A percentile compares a stretch with the other conserved stretches of the same genome.
phyloP scores from a whole-genome alignment of 2,888 invertebrate species.

The Caradrina clavipalpis region DNA sequence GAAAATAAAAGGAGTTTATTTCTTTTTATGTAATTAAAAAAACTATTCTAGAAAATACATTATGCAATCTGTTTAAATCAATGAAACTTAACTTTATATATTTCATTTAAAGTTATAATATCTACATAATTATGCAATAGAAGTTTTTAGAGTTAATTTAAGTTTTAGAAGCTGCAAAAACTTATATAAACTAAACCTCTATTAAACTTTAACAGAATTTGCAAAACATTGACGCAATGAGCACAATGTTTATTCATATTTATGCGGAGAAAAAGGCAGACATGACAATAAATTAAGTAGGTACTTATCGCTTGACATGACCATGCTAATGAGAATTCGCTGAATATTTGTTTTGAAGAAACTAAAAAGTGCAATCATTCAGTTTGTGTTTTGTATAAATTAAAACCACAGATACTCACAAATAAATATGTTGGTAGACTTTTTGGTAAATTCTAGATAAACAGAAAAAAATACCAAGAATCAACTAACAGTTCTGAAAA shows the following conservation, averaged over 20 bases:
- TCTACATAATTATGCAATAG: constrained; percentile 3
- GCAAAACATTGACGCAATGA: background rate
- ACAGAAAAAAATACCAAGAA: background rate
- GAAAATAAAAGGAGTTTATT: too few species aligned
- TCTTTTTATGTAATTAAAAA: too few species aligned
- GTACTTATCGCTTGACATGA: background rate
- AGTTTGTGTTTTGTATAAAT: background rate
- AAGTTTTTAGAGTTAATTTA: constrained; percentile 3
- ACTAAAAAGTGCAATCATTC: background rate
- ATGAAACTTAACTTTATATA: background rate
- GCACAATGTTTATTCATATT: too few species aligned
- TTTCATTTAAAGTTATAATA: background rate
- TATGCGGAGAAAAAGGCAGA: background rate
- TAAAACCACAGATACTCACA: too few species aligned
- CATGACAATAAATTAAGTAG: background rate
- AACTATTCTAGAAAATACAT: background rate
- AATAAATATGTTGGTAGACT: too few species aligned
- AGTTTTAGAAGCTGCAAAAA: background rate
- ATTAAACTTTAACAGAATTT: background rate
- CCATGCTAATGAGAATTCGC: constrained; percentile 11
- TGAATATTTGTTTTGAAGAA: background rate
- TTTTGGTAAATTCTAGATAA: too few species aligned
- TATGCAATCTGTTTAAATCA: background rate
- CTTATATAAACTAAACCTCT: background rate
- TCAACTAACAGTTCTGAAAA: background rate